These are phyloP conservation scores for Apogon hyalosoma DNA, from an alignment of 2,797 vertebrate species.

Conservation along the genomic window DNA sequence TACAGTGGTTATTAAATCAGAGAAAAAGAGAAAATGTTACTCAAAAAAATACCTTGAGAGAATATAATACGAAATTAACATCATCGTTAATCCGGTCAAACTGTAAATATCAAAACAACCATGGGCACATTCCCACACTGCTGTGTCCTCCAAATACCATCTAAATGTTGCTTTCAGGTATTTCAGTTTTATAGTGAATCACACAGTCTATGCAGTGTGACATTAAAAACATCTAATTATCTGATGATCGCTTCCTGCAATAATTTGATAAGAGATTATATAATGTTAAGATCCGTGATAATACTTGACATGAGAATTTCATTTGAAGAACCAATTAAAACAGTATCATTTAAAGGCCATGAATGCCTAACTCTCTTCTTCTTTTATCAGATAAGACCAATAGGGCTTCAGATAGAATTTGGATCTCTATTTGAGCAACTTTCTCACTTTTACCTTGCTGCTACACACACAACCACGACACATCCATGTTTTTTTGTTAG, in stretches of 20 bases:
- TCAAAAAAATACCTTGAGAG: background rate
- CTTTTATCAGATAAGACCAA: constrained; percentile 26
- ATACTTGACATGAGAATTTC: constrained; percentile 1
- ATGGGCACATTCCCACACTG: background rate
- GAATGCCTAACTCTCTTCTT: constrained; percentile 4
- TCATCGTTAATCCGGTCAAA: no score
- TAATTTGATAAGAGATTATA: no score
- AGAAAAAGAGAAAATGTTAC: background rate
- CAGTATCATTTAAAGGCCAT: background rate
- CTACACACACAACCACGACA: background rate
- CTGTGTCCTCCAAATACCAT: background rate
- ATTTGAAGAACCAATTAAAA: constrained; percentile 24
- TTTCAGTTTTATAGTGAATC: background rate
- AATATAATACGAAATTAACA: background rate
- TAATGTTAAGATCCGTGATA: constrained; percentile 15
- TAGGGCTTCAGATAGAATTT: constrained; percentile 6
- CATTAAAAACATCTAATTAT: no score
- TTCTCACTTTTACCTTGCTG: constrained; percentile 7
- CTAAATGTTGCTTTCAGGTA: background rate
- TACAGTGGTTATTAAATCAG: background rate
- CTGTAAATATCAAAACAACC: no score
- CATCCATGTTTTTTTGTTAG: background rate
- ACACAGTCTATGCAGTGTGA: no score
- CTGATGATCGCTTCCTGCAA: no score
- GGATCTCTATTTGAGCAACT: background rate